Evolutionary conservation across 2,113 vertebrate species (phyloP).

Genomic region (Morone chrysops): DNA sequence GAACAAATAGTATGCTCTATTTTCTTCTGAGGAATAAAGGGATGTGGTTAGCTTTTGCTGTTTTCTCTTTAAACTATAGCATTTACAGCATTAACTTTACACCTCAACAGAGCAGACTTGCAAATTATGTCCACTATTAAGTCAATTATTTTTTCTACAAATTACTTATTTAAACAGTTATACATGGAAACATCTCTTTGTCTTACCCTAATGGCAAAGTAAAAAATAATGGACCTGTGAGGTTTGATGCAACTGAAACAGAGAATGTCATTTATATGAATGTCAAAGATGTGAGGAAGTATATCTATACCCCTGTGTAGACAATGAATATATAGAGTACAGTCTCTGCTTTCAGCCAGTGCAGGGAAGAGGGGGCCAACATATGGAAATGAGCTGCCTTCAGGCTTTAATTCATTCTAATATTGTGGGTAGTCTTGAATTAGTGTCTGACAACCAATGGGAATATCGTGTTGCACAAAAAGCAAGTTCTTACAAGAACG

Average conservation of each 20-base stretch:
- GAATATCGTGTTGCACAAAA: constrained; percentile 45
- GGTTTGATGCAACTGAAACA: constrained; percentile 35
- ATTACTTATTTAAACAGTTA: constrained; percentile 20
- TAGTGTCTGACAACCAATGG: constrained; percentile 31
- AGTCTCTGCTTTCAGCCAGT: constrained; percentile 15
- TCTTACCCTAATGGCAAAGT: constrained; percentile 30
- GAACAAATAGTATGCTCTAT: neutral
- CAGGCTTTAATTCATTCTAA: constrained; percentile 47
- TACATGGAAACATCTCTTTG: constrained; percentile 20
- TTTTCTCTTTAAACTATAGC: constrained; percentile 9
- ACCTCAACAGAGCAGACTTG: neutral
- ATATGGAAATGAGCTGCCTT: constrained; percentile 59
- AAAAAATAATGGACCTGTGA: constrained; percentile 32
- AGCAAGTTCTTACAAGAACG: constrained; percentile 3
- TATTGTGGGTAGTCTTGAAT: constrained; percentile 35
- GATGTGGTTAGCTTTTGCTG: neutral
- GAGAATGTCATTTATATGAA: constrained; percentile 59
- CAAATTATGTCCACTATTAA: constrained; percentile 12
- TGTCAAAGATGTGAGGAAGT: constrained; percentile 53
- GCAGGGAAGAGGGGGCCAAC: constrained; percentile 1
- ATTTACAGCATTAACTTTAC: neutral
- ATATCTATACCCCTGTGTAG: constrained; percentile 16
- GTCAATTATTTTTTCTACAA: constrained; percentile 9
- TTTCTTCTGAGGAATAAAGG: neutral
- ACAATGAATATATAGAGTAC: constrained; percentile 43